phyloP scores from a whole-genome alignment of 2,888 invertebrate genomes.

The Drosophila flavopinicola region DNA sequence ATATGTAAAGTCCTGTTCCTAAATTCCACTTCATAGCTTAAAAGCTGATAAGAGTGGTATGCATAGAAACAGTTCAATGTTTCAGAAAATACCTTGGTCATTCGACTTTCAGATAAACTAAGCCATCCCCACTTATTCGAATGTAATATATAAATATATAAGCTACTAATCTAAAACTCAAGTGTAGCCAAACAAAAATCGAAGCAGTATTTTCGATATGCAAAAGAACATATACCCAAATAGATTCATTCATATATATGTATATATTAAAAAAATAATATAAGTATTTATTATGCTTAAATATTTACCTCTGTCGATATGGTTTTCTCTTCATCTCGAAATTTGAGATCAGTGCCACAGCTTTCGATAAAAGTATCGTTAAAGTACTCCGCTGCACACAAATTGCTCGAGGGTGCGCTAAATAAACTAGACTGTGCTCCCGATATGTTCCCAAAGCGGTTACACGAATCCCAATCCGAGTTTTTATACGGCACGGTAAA shows the following conservation, averaged over 20 bases:
- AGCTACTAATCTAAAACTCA: too few relatives aligned
- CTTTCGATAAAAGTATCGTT: slow-evolving; percentile 63
- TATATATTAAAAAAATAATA: too few relatives aligned
- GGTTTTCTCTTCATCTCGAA: slow-evolving; percentile 76
- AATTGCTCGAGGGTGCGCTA: slow-evolving; percentile 42
- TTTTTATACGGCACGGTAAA: slow-evolving; percentile 82
- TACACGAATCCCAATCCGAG: slow-evolving; percentile 64
- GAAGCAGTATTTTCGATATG: too few relatives aligned
- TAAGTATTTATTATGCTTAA: background rate
- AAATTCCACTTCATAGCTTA: too few relatives aligned
- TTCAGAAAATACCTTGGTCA: too few relatives aligned
- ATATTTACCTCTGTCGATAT: slow-evolving; percentile 79
- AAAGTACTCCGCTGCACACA: slow-evolving; percentile 84
- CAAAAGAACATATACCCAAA: background rate
- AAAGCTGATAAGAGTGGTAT: too few relatives aligned
- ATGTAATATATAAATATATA: too few relatives aligned
- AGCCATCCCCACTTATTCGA: too few relatives aligned
- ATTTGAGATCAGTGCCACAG: slow-evolving; percentile 77
- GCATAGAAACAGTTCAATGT: too few relatives aligned
- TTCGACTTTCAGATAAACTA: too few relatives aligned
- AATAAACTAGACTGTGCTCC: background rate
- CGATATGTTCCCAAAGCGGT: slow-evolving; percentile 52
- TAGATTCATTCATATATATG: background rate
- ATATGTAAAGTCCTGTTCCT: too few relatives aligned
- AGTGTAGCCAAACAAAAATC: too few relatives aligned